phyloP scores from a whole-genome alignment of 2,888 invertebrate species.

The Pyralis farinalis region DNA sequence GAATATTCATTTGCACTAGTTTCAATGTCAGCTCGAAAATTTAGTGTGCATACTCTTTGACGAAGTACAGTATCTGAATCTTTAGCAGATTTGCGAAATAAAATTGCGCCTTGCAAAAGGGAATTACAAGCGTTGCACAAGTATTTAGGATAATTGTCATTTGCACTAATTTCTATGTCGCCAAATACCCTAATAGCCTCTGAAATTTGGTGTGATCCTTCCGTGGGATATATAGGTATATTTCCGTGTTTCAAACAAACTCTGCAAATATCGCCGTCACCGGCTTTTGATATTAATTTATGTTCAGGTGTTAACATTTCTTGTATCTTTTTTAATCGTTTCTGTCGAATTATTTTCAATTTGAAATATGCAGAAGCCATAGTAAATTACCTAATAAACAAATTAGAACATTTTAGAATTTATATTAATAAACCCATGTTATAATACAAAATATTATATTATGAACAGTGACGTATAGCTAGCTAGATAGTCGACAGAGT shows the following conservation, averaged over 20 bases:
- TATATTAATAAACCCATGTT: too few species aligned
- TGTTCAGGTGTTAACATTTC: neutral
- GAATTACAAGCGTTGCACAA: slow-evolving; percentile 40
- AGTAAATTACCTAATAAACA: too few species aligned
- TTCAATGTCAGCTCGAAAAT: neutral
- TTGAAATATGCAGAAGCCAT: slow-evolving; percentile 22
- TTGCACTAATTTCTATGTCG: slow-evolving; percentile 34
- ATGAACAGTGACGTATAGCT: too few species aligned
- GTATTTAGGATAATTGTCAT: slow-evolving; percentile 42
- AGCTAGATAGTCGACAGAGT: too few species aligned
- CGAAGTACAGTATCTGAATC: slow-evolving; percentile 35
- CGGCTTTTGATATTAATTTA: slow-evolving; percentile 1
- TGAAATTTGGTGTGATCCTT: slow-evolving; percentile 29
- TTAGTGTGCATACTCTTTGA: slow-evolving; percentile 4
- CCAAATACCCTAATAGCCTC: slow-evolving; percentile 43
- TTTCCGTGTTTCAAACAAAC: slow-evolving; percentile 50
- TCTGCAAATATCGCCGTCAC: slow-evolving; percentile 34
- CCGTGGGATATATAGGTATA: slow-evolving; percentile 35
- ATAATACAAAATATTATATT: too few species aligned
- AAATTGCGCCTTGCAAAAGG: slow-evolving; percentile 39
- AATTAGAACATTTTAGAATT: too few species aligned
- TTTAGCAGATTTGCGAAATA: slow-evolving; percentile 44
- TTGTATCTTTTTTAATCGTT: slow-evolving; percentile 3
- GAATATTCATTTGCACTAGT: slow-evolving; percentile 8
- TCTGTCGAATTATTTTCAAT: slow-evolving; percentile 13